These are phyloP conservation scores for Chionodraco myersi DNA, from an alignment of 2,113 vertebrate genomes.

Conservation along the genomic window DNA sequence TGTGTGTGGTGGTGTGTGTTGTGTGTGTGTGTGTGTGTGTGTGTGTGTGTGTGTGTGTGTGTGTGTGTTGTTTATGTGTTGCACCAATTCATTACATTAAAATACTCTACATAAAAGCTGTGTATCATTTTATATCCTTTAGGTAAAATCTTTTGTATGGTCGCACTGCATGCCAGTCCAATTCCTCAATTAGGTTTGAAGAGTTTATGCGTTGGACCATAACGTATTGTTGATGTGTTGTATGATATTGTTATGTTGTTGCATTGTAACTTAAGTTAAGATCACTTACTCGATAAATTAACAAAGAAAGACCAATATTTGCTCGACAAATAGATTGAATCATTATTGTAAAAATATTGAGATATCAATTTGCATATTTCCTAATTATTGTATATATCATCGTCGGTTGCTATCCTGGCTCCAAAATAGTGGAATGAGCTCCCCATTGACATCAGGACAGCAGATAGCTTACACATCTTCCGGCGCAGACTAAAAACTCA, in stretches of 20 bases:
- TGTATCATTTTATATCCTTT: background rate
- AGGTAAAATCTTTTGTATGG: background rate
- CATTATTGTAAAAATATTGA: no score
- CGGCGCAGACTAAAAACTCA: no score
- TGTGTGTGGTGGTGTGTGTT: background rate
- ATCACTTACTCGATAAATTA: background rate
- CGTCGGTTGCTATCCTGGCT: no score
- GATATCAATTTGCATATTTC: background rate
- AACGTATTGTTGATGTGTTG: background rate
- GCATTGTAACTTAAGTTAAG: background rate
- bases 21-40: no score
- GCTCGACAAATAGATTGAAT: no score
- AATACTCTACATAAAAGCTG: background rate
- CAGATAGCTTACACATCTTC: no score
- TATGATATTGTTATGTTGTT: background rate
- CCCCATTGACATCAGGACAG: no score
- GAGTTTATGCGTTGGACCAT: no score
- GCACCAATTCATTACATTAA: background rate
- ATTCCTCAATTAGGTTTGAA: no score
- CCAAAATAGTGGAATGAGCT: no score
- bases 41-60: background rate
- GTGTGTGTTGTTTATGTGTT: background rate
- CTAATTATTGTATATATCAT: no score
- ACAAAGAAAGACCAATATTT: background rate
- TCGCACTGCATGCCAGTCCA: no score